A percentile compares a stretch with the other conserved stretches of the same genome.
These are phyloP conservation scores for Diachasma alloeum DNA, from an alignment of 1,140 invertebrate genomes.

Conservation along the genomic window DNA sequence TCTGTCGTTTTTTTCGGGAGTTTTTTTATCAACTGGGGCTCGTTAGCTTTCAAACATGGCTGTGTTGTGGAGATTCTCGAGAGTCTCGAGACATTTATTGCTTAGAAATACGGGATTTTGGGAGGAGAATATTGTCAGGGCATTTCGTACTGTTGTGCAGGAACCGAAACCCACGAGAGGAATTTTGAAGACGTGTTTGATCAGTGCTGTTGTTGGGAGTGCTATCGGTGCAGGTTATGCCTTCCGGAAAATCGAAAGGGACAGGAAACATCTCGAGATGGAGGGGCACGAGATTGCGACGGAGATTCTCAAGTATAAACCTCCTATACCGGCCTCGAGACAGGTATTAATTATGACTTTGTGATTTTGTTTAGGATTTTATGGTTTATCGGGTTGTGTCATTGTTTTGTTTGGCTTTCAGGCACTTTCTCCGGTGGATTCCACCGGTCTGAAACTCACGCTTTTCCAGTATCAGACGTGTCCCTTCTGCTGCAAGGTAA, in stretches of 20 bases:
- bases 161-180: constrained; percentile 41
- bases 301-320: constrained; percentile 65
- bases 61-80: constrained; percentile 41
- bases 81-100: constrained; percentile 34
- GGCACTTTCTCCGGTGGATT: constrained; percentile 74
- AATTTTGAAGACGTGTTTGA: constrained; percentile 62
- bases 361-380: constrained; percentile 23
- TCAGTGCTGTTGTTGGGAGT: constrained; percentile 67
- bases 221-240: constrained; percentile 64
- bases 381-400: background rate
- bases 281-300: constrained; percentile 57
- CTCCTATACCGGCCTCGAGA: constrained; percentile 59
- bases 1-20: background rate
- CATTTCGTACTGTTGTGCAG: constrained; percentile 41
- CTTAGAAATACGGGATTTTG: constrained; percentile 26
- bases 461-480: constrained; percentile 97
- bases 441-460: constrained; percentile 81
- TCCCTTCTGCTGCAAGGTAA: constrained; percentile 97
- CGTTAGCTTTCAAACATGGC: constrained; percentile 43
- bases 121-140: constrained; percentile 23
- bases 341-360: constrained; percentile 45
- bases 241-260: constrained; percentile 55
- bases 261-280: constrained; percentile 60
- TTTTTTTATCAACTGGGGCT: background rate
- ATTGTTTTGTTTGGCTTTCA: constrained; percentile 50